Conservation (phyloP, 2,113 vertebrate genomes). For the Salminus brasiliensis region DNA sequence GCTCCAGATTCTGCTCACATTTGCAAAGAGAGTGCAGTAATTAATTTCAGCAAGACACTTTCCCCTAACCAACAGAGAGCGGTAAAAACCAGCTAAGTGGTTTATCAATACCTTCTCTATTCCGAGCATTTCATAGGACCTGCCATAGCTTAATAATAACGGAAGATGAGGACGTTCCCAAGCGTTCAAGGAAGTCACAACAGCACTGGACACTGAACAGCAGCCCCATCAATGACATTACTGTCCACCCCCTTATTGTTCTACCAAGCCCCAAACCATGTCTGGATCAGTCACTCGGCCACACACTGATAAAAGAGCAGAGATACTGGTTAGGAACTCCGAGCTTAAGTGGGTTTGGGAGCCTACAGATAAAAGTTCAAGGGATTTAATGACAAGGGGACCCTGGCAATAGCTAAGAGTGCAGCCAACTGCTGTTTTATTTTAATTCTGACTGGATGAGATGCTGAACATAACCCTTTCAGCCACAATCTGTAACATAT, state of each 20-base stretch:
- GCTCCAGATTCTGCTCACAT: constrained; percentile 53
- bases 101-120: constrained; percentile 49
- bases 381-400: not conserved
- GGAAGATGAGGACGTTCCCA: constrained; percentile 34
- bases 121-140: constrained; percentile 16
- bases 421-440: not conserved
- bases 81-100: constrained; percentile 56
- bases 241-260: not conserved
- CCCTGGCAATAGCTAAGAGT: not conserved
- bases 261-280: not conserved
- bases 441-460: not conserved
- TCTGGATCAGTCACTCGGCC: not conserved
- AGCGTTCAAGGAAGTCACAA: not conserved
- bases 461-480: not conserved
- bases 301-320: constrained; percentile 6
- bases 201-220: constrained; percentile 6
- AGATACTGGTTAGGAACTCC: not conserved
- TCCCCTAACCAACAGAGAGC: constrained; percentile 45
- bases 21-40: constrained; percentile 39
- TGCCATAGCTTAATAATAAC: constrained; percentile 35
- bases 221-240: constrained; percentile 13
- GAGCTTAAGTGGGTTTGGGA: not conserved
- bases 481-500: not conserved
- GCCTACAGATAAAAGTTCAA: not conserved
- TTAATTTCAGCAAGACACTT: constrained; percentile 55